Evolutionary conservation across 2,113 vertebrate genomes (phyloP).

Genomic region (Natator depressus): DNA sequence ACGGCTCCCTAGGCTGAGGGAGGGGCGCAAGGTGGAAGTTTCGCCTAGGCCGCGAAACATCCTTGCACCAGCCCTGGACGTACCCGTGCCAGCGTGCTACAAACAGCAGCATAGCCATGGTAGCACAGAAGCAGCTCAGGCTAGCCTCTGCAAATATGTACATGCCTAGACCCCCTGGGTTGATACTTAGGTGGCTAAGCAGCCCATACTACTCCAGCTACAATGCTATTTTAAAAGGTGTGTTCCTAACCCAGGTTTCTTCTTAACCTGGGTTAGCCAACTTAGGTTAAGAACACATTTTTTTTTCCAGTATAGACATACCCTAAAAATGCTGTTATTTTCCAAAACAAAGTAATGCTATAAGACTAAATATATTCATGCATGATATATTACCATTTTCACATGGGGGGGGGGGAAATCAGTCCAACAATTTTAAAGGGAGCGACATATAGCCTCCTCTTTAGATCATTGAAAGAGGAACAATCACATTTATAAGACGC

Average conservation of each 20-base stretch:
- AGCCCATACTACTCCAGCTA: neutral
- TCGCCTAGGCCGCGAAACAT: too few species aligned
- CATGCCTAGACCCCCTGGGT: neutral
- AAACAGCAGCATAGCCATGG: neutral
- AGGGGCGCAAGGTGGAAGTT: too few species aligned
- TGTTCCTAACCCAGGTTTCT: neutral
- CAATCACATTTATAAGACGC: neutral
- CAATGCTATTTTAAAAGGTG: neutral
- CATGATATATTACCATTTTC: neutral
- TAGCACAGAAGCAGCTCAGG: neutral
- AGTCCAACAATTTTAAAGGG: neutral
- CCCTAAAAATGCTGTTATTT: neutral
- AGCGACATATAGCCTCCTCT: neutral
- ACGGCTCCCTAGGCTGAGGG: too few species aligned
- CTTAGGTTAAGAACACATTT: neutral
- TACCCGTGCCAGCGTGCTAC: neutral
- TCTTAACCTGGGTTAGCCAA: neutral
- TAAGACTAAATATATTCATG: neutral
- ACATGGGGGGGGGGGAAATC: neutral
- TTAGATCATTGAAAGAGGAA: neutral
- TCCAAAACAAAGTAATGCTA: neutral
- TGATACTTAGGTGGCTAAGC: neutral
- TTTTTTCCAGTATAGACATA: neutral
- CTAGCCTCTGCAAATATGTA: neutral
- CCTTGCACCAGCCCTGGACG: too few species aligned